phyloP scores from a whole-genome alignment of 2,888 invertebrate species.

The Branchipolynoe longqiensis region DNA sequence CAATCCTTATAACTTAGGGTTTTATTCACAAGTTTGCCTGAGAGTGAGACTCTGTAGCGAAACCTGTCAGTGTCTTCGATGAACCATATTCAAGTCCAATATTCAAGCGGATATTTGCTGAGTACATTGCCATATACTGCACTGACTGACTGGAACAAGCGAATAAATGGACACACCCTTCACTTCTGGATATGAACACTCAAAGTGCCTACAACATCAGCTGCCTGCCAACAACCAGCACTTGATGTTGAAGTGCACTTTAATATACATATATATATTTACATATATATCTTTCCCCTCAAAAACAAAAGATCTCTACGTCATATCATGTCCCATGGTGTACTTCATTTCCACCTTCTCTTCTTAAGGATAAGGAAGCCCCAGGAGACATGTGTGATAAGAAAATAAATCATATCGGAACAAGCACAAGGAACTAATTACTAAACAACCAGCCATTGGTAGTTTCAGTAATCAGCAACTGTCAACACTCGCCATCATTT shows the following conservation, averaged over 20 bases:
- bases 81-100: too few relatives aligned
- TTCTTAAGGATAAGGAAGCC: not conserved
- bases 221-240: slow-evolving; percentile 24
- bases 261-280: slow-evolving; percentile 5
- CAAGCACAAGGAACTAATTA: not conserved
- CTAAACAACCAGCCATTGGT: not conserved
- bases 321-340: not conserved
- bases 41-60: not conserved
- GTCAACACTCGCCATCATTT: slow-evolving; percentile 56
- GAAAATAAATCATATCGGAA: too few relatives aligned
- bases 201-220: too few relatives aligned
- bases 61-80: too few relatives aligned
- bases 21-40: slow-evolving; percentile 15
- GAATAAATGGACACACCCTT: not conserved
- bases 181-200: not conserved
- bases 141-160: not conserved
- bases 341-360: slow-evolving; percentile 6
- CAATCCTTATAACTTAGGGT: slow-evolving; percentile 1
- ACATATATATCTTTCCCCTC: slow-evolving; percentile 6
- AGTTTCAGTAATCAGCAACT: slow-evolving; percentile 1
- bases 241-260: slow-evolving; percentile 38
- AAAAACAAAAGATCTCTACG: slow-evolving; percentile 1
- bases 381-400: not conserved
- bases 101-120: too few relatives aligned
- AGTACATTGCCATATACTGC: too few relatives aligned